These are phyloP conservation scores for Chlorops oryzae DNA, from an alignment of 1,140 invertebrate species.

Conservation along the genomic window DNA sequence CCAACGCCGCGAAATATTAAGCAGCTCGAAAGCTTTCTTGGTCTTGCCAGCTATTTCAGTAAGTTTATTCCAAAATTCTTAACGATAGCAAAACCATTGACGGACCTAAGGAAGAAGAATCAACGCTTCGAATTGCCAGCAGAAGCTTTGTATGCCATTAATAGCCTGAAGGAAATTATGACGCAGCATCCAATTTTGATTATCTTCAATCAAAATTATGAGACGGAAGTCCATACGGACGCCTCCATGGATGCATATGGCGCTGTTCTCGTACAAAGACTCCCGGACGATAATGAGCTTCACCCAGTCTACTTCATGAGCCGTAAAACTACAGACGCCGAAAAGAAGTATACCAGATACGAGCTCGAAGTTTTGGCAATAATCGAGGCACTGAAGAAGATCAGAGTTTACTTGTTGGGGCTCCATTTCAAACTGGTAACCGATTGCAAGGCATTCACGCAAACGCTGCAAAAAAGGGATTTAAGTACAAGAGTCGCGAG, in stretches of 20 bases:
- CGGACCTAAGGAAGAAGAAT: too few relatives aligned
- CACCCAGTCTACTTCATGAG: slow-evolving; percentile 46
- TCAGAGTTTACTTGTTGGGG: slow-evolving; percentile 18
- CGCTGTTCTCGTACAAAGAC: slow-evolving; percentile 33
- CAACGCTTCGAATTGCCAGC: too few relatives aligned
- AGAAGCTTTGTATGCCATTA: too few relatives aligned
- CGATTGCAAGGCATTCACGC: slow-evolving; percentile 36
- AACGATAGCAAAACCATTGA: too few relatives aligned
- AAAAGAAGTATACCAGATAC: slow-evolving; percentile 36
- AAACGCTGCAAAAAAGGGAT: slow-evolving; percentile 29
- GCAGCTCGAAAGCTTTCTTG: too few relatives aligned
- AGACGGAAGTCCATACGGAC: slow-evolving; percentile 43
- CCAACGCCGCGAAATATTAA: too few relatives aligned
- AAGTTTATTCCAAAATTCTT: too few relatives aligned
- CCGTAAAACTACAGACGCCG: slow-evolving; percentile 34
- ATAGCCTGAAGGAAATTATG: slow-evolving; percentile 12
- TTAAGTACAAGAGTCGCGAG: slow-evolving; percentile 23
- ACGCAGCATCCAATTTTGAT: slow-evolving; percentile 33
- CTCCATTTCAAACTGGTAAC: slow-evolving; percentile 14
- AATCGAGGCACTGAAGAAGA: slow-evolving; percentile 38
- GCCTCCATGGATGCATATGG: slow-evolving; percentile 27
- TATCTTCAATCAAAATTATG: slow-evolving; percentile 26
- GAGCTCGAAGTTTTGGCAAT: too few relatives aligned
- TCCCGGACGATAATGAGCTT: slow-evolving; percentile 32
- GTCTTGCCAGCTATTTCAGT: too few relatives aligned